Conservation (phyloP, 2,888 invertebrate species). For the Rotaria sp. region DNA sequence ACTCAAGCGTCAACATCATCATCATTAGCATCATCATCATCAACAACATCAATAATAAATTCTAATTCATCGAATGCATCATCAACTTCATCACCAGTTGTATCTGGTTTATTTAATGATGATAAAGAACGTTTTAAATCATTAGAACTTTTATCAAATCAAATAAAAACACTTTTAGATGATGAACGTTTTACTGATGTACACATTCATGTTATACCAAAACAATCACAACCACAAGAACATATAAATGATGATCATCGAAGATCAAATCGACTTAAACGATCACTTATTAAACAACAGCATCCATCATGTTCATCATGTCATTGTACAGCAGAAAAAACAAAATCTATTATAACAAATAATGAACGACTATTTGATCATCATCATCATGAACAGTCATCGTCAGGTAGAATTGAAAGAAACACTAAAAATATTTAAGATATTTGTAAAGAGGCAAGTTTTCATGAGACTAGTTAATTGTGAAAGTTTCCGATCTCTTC, state of each 20-base stretch:
- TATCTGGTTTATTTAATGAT: background rate
- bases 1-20: background rate
- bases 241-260: background rate
- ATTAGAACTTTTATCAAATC: slow-evolving; percentile 13
- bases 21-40: background rate
- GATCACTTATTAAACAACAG: background rate
- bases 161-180: slow-evolving; percentile 9
- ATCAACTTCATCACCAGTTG: background rate
- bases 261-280: background rate
- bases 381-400: slow-evolving; percentile 5
- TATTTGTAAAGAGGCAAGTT: too few relatives aligned
- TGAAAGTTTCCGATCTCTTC: too few relatives aligned
- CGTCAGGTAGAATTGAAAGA: background rate
- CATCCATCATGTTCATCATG: background rate
- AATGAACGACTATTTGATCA: background rate
- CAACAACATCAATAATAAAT: background rate
- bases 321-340: background rate
- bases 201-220: slow-evolving; percentile 25
- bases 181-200: slow-evolving; percentile 12
- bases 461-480: too few relatives aligned
- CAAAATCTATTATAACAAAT: background rate
- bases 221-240: background rate
- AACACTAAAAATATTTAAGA: too few relatives aligned
- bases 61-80: background rate
- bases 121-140: slow-evolving; percentile 24